Evolutionary conservation across 2,888 invertebrate species (phyloP), one percentile per base, ranked within the genome.

Genomic region (Phalangium opilio): DNA sequence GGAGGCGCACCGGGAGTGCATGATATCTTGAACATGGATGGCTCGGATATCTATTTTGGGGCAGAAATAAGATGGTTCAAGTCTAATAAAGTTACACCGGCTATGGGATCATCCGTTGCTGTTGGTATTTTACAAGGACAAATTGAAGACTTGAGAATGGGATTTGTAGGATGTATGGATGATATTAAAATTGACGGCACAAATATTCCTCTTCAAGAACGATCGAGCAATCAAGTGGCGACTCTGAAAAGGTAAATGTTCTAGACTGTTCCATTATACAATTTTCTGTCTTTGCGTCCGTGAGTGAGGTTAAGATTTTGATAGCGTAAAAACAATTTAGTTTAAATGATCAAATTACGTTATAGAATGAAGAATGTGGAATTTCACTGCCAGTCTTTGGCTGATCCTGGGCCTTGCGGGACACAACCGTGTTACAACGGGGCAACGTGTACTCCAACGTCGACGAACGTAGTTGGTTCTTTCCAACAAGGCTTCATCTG

Each of bases 121-220:
- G 8, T 8, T 8, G 27, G 27, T 27, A 27, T 27, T 7, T 27
- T 8, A 62, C 21, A 60, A 60, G 2, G 59, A 79, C 3, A 78
- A 78, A 57, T 66, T 27, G 78, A 79, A 60, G 79, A 84, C 66
- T 77, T 89, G 44, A 81, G 81, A 41, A 74, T 79, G 42, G 93
- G 93, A 0, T 90, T 90, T 65, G 73, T 82, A 47, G 95, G 93
- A 1, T 95, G 95, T 64, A 78, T 95, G 75, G 80, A 87, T 50
- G 85, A 89, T 61, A 76, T 91, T 19, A 72, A 77, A 49, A 75
- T 95, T 43, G 80, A 83, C 47, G 75, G 79, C 49, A 76, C 77
- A 5, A 70, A 75, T 0, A 74, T 91, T 47, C 87, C 90, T 1
- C 66, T 85, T 11, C 78, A 79, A 40, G 12, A 14, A 11, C 18